phyloP scores from a whole-genome alignment of 1,140 invertebrate species.

The Cydia splendana region DNA sequence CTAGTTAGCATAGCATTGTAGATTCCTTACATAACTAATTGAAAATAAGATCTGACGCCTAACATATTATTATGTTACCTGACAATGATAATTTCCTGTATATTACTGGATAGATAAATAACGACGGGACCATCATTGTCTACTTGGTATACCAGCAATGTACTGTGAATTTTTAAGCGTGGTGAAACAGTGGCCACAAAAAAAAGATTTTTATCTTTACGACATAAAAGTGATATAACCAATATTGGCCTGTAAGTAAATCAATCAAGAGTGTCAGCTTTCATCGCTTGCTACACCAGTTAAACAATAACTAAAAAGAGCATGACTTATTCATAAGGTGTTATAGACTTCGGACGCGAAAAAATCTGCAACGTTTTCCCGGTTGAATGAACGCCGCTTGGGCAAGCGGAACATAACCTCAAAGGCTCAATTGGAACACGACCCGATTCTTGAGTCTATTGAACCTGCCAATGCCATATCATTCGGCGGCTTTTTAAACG shows the following conservation, averaged over 20 bases:
- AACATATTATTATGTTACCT: too few relatives aligned
- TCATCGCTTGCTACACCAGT: neutral
- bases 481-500: neutral
- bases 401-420: conserved; percentile 8
- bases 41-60: too few relatives aligned
- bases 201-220: neutral
- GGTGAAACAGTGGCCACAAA: neutral
- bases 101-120: too few relatives aligned
- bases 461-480: conserved; percentile 3
- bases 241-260: neutral
- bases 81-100: too few relatives aligned
- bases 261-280: neutral
- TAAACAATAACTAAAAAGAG: conserved; percentile 10
- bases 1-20: too few relatives aligned
- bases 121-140: too few relatives aligned
- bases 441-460: conserved; percentile 11
- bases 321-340: conserved; percentile 19
- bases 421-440: conserved; percentile 1
- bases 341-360: conserved; percentile 17
- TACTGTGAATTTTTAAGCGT: neutral
- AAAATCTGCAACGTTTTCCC: conserved; percentile 15
- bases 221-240: neutral
- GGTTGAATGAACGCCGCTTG: neutral
- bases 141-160: too few relatives aligned
- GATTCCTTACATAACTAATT: too few relatives aligned